Conservation (phyloP, 2,888 invertebrate genomes). For the Biston stratarius region DNA sequence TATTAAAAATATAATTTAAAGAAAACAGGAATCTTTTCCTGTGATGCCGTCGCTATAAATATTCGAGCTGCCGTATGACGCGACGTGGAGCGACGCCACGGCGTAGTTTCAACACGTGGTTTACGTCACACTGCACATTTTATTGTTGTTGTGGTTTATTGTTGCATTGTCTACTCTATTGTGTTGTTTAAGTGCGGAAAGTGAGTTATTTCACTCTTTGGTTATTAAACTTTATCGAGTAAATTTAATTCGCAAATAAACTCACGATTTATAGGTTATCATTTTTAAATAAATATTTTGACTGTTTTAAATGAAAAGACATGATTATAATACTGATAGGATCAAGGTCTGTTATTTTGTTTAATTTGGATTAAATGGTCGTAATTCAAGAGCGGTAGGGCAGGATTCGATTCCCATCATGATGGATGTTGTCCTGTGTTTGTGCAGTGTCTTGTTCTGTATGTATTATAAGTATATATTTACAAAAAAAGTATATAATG, state of each 20-base stretch:
- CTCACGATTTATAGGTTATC: neutral
- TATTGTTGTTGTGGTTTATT: slow-evolving; percentile 14
- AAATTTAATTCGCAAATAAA: neutral
- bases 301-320: no score
- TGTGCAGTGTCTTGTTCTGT: no score
- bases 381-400: no score
- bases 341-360: no score
- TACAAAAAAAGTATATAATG: no score
- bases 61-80: neutral
- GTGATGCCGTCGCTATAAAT: slow-evolving; percentile 27
- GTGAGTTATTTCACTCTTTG: neutral
- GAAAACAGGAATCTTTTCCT: slow-evolving; percentile 22
- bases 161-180: slow-evolving; percentile 6
- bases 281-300: neutral
- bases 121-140: slow-evolving; percentile 20
- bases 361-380: no score
- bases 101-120: slow-evolving; percentile 18
- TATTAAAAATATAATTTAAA: slow-evolving; percentile 17
- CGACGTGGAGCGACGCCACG: slow-evolving; percentile 10
- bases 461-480: no score
- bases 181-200: slow-evolving; percentile 2
- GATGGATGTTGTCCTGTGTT: no score
- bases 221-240: neutral
- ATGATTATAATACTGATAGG: no score
- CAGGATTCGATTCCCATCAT: no score